phyloP scores from a whole-genome alignment of 1,140 invertebrate genomes.

The Diachasmimorpha longicaudata region DNA sequence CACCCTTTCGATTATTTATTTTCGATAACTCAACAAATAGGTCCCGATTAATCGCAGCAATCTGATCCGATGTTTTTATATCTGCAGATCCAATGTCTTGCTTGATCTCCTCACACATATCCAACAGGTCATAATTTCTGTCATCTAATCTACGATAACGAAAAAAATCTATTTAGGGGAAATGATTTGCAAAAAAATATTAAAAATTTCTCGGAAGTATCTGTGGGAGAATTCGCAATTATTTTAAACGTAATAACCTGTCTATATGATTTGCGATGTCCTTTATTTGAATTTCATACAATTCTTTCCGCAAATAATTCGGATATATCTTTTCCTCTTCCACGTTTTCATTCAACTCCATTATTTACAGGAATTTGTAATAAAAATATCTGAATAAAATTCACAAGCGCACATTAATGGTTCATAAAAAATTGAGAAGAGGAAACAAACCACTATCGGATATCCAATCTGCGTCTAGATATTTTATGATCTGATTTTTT shows the following conservation, averaged over 20 bases:
- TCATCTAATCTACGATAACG: constrained; percentile 39
- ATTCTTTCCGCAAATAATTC: constrained; percentile 45
- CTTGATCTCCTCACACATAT: constrained; percentile 22
- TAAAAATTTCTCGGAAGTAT: too few species aligned
- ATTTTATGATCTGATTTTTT: neutral
- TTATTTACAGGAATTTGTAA: neutral
- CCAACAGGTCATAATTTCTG: constrained; percentile 40
- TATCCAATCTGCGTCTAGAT: neutral
- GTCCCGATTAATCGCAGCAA: constrained; percentile 41
- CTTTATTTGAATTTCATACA: constrained; percentile 43
- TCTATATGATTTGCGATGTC: constrained; percentile 39
- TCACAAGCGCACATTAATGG: neutral
- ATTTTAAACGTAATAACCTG: constrained; percentile 40
- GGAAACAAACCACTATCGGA: neutral
- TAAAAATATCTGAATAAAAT: neutral
- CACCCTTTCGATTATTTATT: constrained; percentile 31
- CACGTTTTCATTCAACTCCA: constrained; percentile 18
- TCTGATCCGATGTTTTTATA: constrained; percentile 39
- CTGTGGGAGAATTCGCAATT: neutral
- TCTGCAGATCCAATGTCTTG: constrained; percentile 20
- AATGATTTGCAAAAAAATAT: too few species aligned
- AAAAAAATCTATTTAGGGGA: constrained; percentile 4
- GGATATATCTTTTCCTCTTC: constrained; percentile 21
- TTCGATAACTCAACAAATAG: constrained; percentile 34
- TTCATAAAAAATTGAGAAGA: neutral